Base-by-base conservation (phyloP, 2,888 invertebrate species). In the Nasonovia ribisnigri region DNA sequence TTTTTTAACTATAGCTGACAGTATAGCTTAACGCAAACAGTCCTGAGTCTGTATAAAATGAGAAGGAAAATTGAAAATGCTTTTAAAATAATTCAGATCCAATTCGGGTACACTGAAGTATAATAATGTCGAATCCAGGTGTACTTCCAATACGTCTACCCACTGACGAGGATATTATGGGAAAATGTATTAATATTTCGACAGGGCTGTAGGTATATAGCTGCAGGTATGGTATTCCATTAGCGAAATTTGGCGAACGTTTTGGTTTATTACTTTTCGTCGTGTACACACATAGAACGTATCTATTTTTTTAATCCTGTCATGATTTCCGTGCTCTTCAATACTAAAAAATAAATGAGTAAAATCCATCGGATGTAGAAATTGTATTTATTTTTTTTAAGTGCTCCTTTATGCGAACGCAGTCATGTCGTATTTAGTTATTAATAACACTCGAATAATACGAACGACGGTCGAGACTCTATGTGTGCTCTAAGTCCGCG, bases 301-400 rank as follows among this genome's bases (percentile, higher is more conserved):
- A 54, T 20, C 54, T 54, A 20, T 20, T 54, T 20, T 36, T 77
- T 36, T n/a, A 36, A 77, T 77, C 20, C 36, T 36, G 36, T 77
- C 42, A 77, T 36, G 36, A 77, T 77, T 77, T 77, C 67, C n/a
- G n/a, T 67, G 16, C n/a, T n/a, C 77, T 36, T 36, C 6, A 36
- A 36, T 36, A 36, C 2, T 26, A n/a, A 77, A 77, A n/a, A 60
- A 60, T n/a, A 60, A 60, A 60, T 11, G 3, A 67, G n/a, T 67
- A n/a, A 67, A 67, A n/a, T 67, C n/a, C n/a, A 20, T 67, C n/a
- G 67, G 67, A 36, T 24, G 36, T 36, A 36, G 36, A n/a, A 77
- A 77, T 77, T 36, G 77, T 77, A 77, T 77, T 77, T n/a, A n/a
- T n/a, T n/a, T n/a, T 77, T 77, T 36, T 77, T 36, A 77, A 77